Percentiles rank a stretch among this genome's conserved stretches.
phyloP scores from a whole-genome alignment of 2,888 invertebrate genomes.

The Zygaena filipendulae region DNA sequence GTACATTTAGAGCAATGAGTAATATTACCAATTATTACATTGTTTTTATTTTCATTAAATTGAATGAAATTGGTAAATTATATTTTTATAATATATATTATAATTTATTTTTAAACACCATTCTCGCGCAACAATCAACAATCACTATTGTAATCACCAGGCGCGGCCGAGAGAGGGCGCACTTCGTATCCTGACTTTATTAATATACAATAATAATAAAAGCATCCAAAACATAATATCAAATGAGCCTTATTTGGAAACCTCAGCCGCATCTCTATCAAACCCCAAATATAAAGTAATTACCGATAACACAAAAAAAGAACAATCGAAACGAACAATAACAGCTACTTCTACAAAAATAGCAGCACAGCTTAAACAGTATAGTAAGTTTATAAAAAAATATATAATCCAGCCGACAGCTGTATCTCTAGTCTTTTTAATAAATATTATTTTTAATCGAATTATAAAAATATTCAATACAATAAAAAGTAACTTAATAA shows the following conservation, averaged over 20 bases:
- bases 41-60: constrained; percentile 62
- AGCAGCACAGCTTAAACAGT: constrained; percentile 61
- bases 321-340: constrained; percentile 39
- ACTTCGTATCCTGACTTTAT: constrained; percentile 2
- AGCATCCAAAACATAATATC: no score
- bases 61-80: constrained; percentile 65
- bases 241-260: no score
- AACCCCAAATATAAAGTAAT: no score
- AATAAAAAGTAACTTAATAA: no score
- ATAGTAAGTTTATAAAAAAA: constrained; percentile 66
- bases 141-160: constrained; percentile 56
- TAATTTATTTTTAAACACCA: constrained; percentile 53
- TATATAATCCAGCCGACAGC: constrained; percentile 56
- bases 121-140: constrained; percentile 64
- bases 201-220: no score
- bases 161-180: constrained; percentile 18
- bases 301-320: no score
- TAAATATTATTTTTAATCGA: no score
- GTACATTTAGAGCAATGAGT: constrained; percentile 71
- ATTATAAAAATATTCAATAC: no score
- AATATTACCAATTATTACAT: constrained; percentile 70
- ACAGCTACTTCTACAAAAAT: constrained; percentile 62
- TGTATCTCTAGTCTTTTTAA: constrained; percentile 59
- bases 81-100: constrained; percentile 61
- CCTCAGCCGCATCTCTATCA: no score